Percentiles rank a stretch among this genome's conserved stretches.
These are phyloP conservation scores for Neotoxoptera formosana DNA, from an alignment of 1,140 invertebrate genomes.

Conservation along the genomic window DNA sequence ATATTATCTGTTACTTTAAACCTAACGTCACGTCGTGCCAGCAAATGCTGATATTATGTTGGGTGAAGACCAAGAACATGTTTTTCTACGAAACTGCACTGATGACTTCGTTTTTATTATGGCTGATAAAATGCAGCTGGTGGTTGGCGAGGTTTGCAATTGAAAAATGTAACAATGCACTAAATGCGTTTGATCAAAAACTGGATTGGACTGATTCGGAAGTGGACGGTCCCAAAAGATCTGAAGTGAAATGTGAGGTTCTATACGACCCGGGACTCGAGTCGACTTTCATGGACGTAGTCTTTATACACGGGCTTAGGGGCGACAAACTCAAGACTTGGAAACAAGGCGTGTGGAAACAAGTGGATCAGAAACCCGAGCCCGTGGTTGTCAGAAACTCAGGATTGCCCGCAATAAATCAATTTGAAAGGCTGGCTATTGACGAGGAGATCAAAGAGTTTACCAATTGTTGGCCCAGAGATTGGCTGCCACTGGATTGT, in stretches of 20 bases:
- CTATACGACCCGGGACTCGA: slow-evolving; percentile 61
- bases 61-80: background rate
- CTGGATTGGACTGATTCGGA: background rate
- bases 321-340: slow-evolving; percentile 69
- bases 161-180: too few species aligned
- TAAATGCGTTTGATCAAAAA: background rate
- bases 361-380: slow-evolving; percentile 4
- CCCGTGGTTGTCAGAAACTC: background rate
- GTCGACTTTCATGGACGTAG: slow-evolving; percentile 65
- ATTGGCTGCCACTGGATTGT: slow-evolving; percentile 74
- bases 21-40: background rate
- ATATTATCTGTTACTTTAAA: background rate
- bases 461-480: slow-evolving; percentile 73
- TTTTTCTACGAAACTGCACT: background rate
- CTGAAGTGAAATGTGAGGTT: slow-evolving; percentile 59
- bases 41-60: background rate
- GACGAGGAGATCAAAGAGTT: slow-evolving; percentile 60
- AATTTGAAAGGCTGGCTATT: slow-evolving; percentile 56
- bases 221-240: background rate
- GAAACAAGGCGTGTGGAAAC: slow-evolving; percentile 68
- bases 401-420: background rate
- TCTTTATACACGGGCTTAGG: slow-evolving; percentile 70
- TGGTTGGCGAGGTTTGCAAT: background rate
- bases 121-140: background rate
- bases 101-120: background rate